Evolutionary conservation across 2,113 vertebrate genomes (phyloP), one percentile per base, ranked within the genome.

Genomic region (Tricholaema leucomelas): DNA sequence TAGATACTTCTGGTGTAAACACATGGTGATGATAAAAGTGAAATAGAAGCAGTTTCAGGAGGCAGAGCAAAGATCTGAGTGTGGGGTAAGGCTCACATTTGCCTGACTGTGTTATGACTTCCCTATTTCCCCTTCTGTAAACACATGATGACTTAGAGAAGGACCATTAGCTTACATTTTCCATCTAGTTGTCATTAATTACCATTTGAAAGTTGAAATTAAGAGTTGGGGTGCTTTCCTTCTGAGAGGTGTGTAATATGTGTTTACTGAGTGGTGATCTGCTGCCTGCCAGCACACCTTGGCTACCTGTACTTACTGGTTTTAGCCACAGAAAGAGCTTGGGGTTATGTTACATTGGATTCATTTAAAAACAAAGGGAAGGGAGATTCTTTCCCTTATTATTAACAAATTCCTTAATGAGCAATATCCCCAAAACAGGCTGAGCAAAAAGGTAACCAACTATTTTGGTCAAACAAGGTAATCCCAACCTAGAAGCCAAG

Each of bases 291-390:
- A 94, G 81, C 81, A 58, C 16, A 13, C 27, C 84, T 88, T 81
- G 87, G 70, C 74, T 93, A 93, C 92, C 71, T 80, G 66, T 50
- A 11, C 64, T 73, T 66, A 44, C 81, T 77, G 91, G 56, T 56
- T 78, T 52, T 54, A 93, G 86, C 89, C 91, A 61, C 88, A 88
- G 74, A 31, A 91, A 81, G 58, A 77, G 71, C 81, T 90, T 58
- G 70, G 16, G 84, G 94, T 92, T 94, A 65, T 15, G 38, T 35
- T 81, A 44, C 17, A 15, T 42, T 84, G 60, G 38, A 86, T 35
- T 59, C 15, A 15, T 27, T 92, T 50, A 24, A 46, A 92, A 76
- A 73, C 60, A 93, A 89, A 87, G 21, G 44, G 50, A 77, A 70
- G 8, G 31, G 52, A 90, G 78, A 85, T 50, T 44, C 17, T 76